Evolutionary conservation across 2,888 invertebrate species (phyloP), one percentile per base, ranked within the genome.

Genomic region (Mantis religiosa): DNA sequence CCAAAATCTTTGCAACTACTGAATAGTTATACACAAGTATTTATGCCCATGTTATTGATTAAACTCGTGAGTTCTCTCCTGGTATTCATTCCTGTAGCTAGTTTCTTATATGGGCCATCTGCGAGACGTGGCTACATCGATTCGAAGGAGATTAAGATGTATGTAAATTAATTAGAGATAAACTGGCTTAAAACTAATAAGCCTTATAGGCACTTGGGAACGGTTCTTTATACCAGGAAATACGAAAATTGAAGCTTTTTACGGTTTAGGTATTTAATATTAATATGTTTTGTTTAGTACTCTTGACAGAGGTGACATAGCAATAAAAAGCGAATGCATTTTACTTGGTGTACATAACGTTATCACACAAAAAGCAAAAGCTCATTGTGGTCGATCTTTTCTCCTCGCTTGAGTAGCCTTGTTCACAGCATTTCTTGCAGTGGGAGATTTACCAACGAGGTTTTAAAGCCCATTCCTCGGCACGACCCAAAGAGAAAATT

Each of bases 401-500:
- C 54, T 71, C 54, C 20, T 71, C 25, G 54, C 85, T 89, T 87
- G 85, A 85, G 88, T 87, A 89, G 89, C 87, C 85, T 81, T 71
- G 54, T 71, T 71, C 54, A 71, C 54, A 71, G 54, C 25, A 25
- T 71, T 71, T 71, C 54, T 71, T 71, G 54, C 54, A 71, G 54
- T 71, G 54, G 54, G 54, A 71, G 15, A 71, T 71, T 71, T 71
- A 85, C 88, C 81, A 54, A 86, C 86, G 84, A 85, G 83, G 84
- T 83, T 87, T 82, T 41, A 87, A 88, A 86, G n/a, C 30, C 87
- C 71, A 30, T 83, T 82, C 81, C 81, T 88, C 82, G 85, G 87
- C 87, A 89, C 87, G 88, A 84, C 88, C 88, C 88, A 84, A 41
- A 71, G 28, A 86, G 86, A 83, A 89, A 89, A 89, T 89, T 89